Base-by-base conservation (phyloP, 1,140 invertebrate genomes). In the Tetramorium simillimum region DNA sequence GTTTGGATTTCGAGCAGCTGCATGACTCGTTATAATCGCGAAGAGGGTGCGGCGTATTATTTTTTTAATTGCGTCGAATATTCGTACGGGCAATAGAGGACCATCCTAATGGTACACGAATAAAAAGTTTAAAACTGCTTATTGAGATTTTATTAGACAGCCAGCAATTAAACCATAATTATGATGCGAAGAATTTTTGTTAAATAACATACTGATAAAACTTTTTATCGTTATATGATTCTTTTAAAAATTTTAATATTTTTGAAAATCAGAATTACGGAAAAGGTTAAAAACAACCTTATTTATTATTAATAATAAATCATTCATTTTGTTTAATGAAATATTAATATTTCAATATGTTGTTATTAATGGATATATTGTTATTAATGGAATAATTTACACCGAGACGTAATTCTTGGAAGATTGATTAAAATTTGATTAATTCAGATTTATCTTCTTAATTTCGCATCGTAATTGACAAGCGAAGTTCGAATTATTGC, bases 1-100 rank as follows among this genome's bases (percentile, higher is more conserved):
- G 16, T 81, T 70, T 56, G 37, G 28, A 58, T 72, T 72, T 58
- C 1, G 21, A n/a, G 24, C 33, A 28, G 0, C 7, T 62, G 28
- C 43, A 33, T 28, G n/a, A 82, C 40, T 72, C 18, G 18, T 72
- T 58, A 82, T 58, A 72, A 72, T n/a, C 33, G 63, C 46, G 12
- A 58, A 37, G 37, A 18, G 18, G 12, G 1, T 33, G n/a, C 37
- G 14, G 21, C 28, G 12, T n/a, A 43, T 82, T n/a, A 72, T 43
- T 43, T 46, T 65, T 82, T 72, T 72, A 82, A 72, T 72, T 72
- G 37, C 51, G 10, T 1, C 16, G 16, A 56, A 82, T 72, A 72
- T 72, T 72, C 49, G 16, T n/a, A 43, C 16, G 16, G 4, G 9
- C 7, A 21, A 82, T 72, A 56, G 16, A 69, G 28, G 51, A 18